These are phyloP conservation scores for Onychomys torridus DNA, from an alignment of 2,797 vertebrate genomes.

Conservation along the genomic window DNA sequence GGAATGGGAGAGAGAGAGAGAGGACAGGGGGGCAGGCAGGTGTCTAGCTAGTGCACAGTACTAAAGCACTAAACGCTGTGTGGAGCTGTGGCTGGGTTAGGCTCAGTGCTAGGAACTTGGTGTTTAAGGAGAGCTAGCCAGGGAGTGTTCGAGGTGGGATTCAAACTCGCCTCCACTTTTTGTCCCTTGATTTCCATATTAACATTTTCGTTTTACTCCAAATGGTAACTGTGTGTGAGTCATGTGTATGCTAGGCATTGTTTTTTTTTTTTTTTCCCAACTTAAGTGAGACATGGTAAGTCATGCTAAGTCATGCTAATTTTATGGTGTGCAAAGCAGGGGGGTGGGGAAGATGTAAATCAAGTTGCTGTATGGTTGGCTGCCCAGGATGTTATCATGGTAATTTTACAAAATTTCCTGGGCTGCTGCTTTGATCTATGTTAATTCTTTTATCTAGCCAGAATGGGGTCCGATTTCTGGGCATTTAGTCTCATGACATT, in stretches of 20 bases:
- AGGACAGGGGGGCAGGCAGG: background rate
- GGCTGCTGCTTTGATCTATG: background rate
- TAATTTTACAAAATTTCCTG: slow-evolving; percentile 35
- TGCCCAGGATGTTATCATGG: background rate
- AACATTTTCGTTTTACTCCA: slow-evolving; percentile 26
- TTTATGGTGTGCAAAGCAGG: background rate
- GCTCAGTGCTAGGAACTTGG: background rate
- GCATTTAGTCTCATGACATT: slow-evolving; percentile 44
- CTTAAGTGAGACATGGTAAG: background rate
- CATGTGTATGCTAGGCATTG: background rate
- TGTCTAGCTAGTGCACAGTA: background rate
- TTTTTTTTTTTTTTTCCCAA: background rate
- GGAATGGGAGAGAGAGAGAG: background rate
- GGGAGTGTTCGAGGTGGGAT: background rate
- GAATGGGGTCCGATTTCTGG: slow-evolving; percentile 20
- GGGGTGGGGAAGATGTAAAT: background rate
- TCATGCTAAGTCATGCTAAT: background rate
- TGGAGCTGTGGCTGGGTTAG: background rate
- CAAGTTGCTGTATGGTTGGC: background rate
- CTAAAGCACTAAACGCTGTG: background rate
- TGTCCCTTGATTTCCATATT: slow-evolving; percentile 15
- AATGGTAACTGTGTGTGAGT: background rate
- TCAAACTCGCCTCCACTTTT: background rate
- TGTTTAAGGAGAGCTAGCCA: background rate
- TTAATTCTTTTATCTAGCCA: slow-evolving; percentile 53